Percentiles rank a stretch among this genome's conserved stretches.
phyloP scores from a whole-genome alignment of 1,140 invertebrate species.

The Apis florea region DNA sequence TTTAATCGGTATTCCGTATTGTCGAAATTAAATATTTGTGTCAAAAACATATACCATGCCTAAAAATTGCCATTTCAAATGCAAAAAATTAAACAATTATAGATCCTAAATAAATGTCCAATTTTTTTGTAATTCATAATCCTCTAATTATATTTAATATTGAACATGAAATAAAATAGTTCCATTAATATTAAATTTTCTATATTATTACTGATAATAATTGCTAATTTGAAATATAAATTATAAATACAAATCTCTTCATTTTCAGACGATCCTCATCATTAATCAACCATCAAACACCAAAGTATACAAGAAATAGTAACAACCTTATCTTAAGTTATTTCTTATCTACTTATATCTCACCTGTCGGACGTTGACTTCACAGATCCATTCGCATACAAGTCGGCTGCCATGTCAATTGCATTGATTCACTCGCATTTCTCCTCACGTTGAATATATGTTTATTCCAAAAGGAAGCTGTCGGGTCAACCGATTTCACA shows the following conservation, averaged over 20 bases:
- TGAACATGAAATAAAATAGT: background rate
- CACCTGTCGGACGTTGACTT: slow-evolving; percentile 71
- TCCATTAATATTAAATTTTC: background rate
- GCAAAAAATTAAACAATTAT: too few relatives aligned
- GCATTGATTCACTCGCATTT: slow-evolving; percentile 30
- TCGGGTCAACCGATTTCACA: background rate
- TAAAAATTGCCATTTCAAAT: too few relatives aligned
- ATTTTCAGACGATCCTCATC: too few relatives aligned
- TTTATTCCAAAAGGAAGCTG: background rate
- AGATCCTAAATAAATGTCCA: background rate
- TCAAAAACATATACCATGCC: too few relatives aligned
- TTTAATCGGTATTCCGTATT: too few relatives aligned
- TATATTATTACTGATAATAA: background rate
- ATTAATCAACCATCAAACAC: background rate
- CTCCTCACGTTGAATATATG: background rate
- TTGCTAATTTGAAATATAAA: too few relatives aligned
- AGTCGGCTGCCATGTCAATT: slow-evolving; percentile 73
- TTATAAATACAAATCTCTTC: background rate
- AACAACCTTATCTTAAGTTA: slow-evolving; percentile 14
- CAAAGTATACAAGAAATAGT: background rate
- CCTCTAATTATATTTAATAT: background rate
- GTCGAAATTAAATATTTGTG: too few relatives aligned
- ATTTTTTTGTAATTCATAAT: background rate
- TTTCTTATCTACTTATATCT: slow-evolving; percentile 46
- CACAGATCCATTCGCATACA: slow-evolving; percentile 72